Evolutionary conservation across 2,113 vertebrate species (phyloP), one percentile per base, ranked within the genome.

Genomic region (Bubo blakistoni): DNA sequence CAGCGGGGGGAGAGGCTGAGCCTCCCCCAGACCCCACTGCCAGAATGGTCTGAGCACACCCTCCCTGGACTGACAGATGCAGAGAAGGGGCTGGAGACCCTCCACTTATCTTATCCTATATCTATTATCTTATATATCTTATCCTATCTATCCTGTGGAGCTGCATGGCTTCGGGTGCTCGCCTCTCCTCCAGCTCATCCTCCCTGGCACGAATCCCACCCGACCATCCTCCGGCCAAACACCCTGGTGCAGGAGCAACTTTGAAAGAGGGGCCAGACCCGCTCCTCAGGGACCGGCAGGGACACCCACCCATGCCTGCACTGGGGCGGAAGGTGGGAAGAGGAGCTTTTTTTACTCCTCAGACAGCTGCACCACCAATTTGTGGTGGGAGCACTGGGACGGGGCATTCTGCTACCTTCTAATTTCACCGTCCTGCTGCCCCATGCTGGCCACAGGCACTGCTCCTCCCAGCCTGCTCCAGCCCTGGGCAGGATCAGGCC

Each of bases 281-380:
- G 3, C 38, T 83, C 58, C 58, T 44, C 1, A 16, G 63, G 71
- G 66, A 96, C 42, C 2, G 6, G 32, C 82, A 76, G 66, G 69
- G 83, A 82, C 6, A 17, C 51, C 51, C 4, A 0, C 74, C 74
- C 30, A 1, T 88, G 82, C 54, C 59, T 1, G 0, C 3, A 4
- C 73, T 30, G 11, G 81, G 34, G 26, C 6, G 32, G 58, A 51
- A 86, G 93, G 82, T 86, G 71, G 95, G 79, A 65, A 93, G 69
- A 88, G 85, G 84, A 92, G 89, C 86, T 96, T 94, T 97, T 96
- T 96, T 95, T 92, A 92, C 70, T 72, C 78, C 61, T 86, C 70
- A 72, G 89, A 89, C 6, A 3, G 40, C 81, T 91, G 86, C 83
- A 94, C 89, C 70, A 73, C 70, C 91, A 95, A 96, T 96, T 95